Conservation (phyloP, 2,113 vertebrate genomes). For the Gasterosteus nipponicus region DNA sequence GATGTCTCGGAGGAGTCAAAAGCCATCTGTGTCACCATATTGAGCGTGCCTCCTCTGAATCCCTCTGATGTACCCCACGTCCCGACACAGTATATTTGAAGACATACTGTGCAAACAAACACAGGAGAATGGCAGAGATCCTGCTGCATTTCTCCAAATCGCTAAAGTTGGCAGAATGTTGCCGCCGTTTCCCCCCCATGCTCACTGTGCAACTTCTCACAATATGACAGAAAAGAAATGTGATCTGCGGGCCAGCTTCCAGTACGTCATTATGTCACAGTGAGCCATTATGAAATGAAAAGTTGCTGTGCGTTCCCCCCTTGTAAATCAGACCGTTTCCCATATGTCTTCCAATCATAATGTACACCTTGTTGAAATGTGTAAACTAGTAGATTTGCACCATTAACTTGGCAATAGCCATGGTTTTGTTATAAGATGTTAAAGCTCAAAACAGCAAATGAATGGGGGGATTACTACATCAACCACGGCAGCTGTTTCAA, state of each 20-base stretch:
- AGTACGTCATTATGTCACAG: neutral
- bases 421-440: neutral
- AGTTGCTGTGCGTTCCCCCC: neutral
- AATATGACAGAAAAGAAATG: neutral
- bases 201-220: neutral
- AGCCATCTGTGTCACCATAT: slow-evolving; percentile 57
- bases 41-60: slow-evolving; percentile 26
- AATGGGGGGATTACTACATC: no score
- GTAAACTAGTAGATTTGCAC: no score
- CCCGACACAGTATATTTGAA: slow-evolving; percentile 27
- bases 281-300: neutral
- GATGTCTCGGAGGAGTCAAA: slow-evolving; percentile 61
- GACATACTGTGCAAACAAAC: neutral
- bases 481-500: neutral
- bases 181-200: no score
- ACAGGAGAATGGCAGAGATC: neutral
- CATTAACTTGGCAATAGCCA: neutral
- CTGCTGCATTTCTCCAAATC: neutral
- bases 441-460: neutral
- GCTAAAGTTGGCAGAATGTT: neutral
- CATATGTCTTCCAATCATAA: neutral
- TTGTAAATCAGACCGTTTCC: no score
- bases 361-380: neutral
- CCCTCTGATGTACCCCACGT: slow-evolving; percentile 8
- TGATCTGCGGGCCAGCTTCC: neutral